These are phyloP conservation scores for Styela clava DNA, from an alignment of 23 tunicate species.

Conservation along the genomic window DNA sequence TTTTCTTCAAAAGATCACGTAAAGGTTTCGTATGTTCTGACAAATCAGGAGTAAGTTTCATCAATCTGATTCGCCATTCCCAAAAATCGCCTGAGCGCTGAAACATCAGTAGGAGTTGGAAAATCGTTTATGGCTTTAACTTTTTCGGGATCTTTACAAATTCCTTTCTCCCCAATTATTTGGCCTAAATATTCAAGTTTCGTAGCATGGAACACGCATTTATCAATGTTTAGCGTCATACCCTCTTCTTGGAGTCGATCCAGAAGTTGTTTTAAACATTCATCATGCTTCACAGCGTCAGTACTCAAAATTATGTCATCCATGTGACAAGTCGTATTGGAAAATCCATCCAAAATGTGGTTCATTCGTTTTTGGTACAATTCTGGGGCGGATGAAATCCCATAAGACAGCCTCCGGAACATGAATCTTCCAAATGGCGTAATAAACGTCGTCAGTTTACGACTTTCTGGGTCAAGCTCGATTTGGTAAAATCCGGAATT, in stretches of 20 bases:
- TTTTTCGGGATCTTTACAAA: background rate
- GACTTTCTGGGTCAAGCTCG: conserved; percentile 22
- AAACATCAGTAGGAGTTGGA: background rate
- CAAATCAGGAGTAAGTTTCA: conserved; percentile 19
- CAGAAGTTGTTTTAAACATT: background rate
- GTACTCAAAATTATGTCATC: conserved; percentile 24
- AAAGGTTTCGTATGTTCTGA: conserved; percentile 22
- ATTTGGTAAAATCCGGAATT: conserved; percentile 63
- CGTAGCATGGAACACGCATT: conserved; percentile 24
- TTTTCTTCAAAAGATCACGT: conserved; percentile 15
- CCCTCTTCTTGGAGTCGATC: conserved; percentile 2
- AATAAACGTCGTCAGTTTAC: background rate
- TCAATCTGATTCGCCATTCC: background rate
- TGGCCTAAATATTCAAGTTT: conserved; percentile 21
- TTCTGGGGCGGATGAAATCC: conserved; percentile 36
- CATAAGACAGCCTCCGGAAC: conserved; percentile 32
- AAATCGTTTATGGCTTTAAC: background rate
- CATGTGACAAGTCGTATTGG: conserved; percentile 16
- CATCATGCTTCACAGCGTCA: background rate
- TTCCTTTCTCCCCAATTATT: background rate
- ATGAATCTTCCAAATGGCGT: background rate
- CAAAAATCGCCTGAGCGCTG: background rate
- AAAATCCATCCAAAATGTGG: background rate
- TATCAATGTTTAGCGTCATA: conserved; percentile 35
- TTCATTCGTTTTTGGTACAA: conserved; percentile 38